These are phyloP conservation scores for Steinernema khuongi DNA, from an alignment of 1,140 invertebrate species.

Conservation along the genomic window DNA sequence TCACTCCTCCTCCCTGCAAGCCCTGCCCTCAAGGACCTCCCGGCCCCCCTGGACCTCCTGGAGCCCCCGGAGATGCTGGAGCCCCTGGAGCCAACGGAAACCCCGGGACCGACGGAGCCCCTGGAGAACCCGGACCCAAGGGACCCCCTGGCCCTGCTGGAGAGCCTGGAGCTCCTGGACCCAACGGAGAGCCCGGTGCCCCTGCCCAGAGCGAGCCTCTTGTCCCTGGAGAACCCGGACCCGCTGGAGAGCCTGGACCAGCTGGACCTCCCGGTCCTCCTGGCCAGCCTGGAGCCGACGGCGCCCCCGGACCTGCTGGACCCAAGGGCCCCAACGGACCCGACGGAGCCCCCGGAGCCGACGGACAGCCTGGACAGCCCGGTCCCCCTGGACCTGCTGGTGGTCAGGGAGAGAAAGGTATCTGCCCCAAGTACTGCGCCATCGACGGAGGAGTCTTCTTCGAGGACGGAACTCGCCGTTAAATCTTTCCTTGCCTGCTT, in stretches of 20 bases:
- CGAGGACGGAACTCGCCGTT: conserved; percentile 48
- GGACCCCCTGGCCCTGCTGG: conserved; percentile 26
- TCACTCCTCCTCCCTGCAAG: conserved; percentile 32
- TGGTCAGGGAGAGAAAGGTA: conserved; percentile 30
- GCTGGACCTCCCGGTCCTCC: conserved; percentile 6
- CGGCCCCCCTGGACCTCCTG: conserved; percentile 30
- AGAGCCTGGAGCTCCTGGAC: conserved; percentile 27
- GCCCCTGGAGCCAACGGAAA: conserved; percentile 25
- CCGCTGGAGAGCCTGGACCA: conserved; percentile 21
- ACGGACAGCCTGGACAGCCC: conserved; percentile 24
- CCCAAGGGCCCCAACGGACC: conserved; percentile 28
- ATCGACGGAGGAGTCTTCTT: conserved; percentile 55
- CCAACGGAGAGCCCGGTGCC: conserved; percentile 13
- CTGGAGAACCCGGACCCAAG: conserved; percentile 30
- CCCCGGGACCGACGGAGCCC: conserved; percentile 23
- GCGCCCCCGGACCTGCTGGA: conserved; percentile 25
- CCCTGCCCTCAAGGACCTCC: conserved; percentile 30
- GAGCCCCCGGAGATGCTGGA: conserved; percentile 37
- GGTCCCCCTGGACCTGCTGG: conserved; percentile 20
- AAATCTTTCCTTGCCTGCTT: background rate
- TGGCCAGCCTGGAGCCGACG: conserved; percentile 20
- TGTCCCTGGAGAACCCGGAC: conserved; percentile 19
- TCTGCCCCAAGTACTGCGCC: conserved; percentile 54
- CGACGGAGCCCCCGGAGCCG: conserved; percentile 17
- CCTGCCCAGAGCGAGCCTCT: conserved; percentile 20